phyloP scores from a whole-genome alignment of 2,888 invertebrate genomes.

The Hirudinaria manillensis region DNA sequence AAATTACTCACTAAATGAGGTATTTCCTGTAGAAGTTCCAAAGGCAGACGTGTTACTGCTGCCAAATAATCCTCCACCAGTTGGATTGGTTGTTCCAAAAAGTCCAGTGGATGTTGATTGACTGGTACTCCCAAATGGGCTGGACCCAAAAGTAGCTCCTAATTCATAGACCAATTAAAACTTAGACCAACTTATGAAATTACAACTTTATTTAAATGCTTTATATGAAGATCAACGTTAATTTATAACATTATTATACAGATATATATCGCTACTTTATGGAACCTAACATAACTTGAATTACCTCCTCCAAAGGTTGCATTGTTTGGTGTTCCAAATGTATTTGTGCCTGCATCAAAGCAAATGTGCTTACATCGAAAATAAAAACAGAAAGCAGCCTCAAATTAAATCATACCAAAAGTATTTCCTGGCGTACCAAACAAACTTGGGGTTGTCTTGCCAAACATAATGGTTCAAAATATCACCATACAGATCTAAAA shows the following conservation, averaged over 20 bases:
- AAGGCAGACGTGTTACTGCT: slow-evolving; percentile 34
- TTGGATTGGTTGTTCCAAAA: slow-evolving; percentile 33
- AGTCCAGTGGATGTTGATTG: neutral
- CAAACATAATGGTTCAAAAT: neutral
- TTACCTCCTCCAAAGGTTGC: neutral
- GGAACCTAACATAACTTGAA: too few species aligned
- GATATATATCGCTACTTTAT: neutral
- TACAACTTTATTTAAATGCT: neutral
- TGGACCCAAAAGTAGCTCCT: slow-evolving; percentile 15
- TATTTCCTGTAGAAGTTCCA: slow-evolving; percentile 35
- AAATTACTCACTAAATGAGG: slow-evolving; percentile 42
- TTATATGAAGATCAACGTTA: neutral
- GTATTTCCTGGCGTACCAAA: slow-evolving; percentile 29
- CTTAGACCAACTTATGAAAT: neutral
- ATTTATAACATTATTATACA: neutral
- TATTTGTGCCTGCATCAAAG: slow-evolving; percentile 2
- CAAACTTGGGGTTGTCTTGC: slow-evolving; percentile 27
- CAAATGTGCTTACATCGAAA: neutral
- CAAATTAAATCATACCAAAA: slow-evolving; percentile 23
- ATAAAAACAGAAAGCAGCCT: neutral
- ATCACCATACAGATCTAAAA: too few species aligned
- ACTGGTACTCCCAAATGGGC: neutral
- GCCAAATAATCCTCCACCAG: slow-evolving; percentile 42
- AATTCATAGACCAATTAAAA: neutral
- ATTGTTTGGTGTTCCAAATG: neutral